Base-by-base conservation (phyloP, 92 coral and sea anemone genomes). In the Phenganax subtilis region DNA sequence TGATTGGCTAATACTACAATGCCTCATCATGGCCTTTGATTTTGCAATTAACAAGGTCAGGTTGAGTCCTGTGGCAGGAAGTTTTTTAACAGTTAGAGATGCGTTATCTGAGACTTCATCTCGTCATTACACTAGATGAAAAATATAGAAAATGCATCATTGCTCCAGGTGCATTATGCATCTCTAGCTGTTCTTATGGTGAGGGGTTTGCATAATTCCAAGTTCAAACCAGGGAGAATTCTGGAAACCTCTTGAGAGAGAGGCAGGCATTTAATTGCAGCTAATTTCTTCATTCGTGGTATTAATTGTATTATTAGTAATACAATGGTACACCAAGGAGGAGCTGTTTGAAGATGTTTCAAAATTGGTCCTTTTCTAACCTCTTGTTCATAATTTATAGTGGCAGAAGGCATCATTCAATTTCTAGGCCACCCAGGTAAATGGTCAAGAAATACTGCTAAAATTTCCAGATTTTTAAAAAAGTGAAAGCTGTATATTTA, bases 351-450 rank as follows among this genome's bases (percentile, higher is more conserved):
- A 20, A 20, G 25, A 20, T 37, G 47, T 5, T 5, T 37, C 3
- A 37, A 37, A 37, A 5, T 37, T 37, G 47, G 47, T 37, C 47
- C 47, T 37, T 37, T 37, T 37, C 5, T 37, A 37, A 37, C 47
- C 47, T 37, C 37, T n/a, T 75, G 60, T 44, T 25, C 6, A n/a
- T 55, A 76, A 44, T 55, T 47, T 10, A 16, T 66, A 72, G 84
- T 44, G 14, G 72, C 12, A 62, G 54, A 15, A 77, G 52, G 10
- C 65, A 54, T 8, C 63, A 75, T 20, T 62, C 75, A 12, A 47
- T 71, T 65, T 86, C 75, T 28, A 75, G 72, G 69, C 29, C 83
- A 16, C 20, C 51, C 85, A 80, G 84, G 85, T 84, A 73, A 73
- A 31, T 68, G 47, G 47, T 74, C 61, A 47, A 58, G 74, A 57